A percentile compares a stretch with the other conserved stretches of the same genome.
Conservation (phyloP, 2,113 vertebrate species). For the Sapajus apella region DNA sequence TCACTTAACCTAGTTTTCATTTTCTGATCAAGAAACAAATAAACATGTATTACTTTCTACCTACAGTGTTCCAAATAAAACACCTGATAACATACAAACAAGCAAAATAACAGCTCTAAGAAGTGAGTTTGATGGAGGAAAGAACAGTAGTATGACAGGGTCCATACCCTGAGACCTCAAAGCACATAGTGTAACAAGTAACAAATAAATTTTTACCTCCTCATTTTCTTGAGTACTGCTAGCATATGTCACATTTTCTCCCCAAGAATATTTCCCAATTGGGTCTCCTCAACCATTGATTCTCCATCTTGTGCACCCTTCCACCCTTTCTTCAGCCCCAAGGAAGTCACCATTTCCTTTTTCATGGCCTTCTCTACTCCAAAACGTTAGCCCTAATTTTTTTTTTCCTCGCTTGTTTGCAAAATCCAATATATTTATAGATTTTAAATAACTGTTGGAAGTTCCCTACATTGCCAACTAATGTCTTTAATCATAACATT, state of each 20-base stretch:
- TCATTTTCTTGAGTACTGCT: neutral
- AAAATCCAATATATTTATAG: neutral
- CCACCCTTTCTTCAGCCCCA: neutral
- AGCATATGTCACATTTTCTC: neutral
- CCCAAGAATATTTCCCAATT: neutral
- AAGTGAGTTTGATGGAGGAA: neutral
- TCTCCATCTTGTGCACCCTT: neutral
- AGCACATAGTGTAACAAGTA: neutral
- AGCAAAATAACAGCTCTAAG: neutral
- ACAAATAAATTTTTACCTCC: neutral
- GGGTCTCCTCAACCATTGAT: neutral
- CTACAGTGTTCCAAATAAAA: neutral
- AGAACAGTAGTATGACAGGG: neutral
- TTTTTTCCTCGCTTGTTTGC: neutral
- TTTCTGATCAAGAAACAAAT: slow-evolving; percentile 35
- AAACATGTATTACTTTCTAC: neutral
- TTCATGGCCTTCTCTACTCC: neutral
- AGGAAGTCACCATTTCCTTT: neutral
- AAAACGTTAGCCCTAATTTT: neutral
- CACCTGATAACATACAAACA: neutral
- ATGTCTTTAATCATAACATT: neutral
- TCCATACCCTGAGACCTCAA: neutral
- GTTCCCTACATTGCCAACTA: neutral
- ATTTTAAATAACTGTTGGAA: slow-evolving; percentile 18
- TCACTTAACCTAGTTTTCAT: neutral